Conservation (phyloP, 2,888 invertebrate species). For the Lobophora halterata region DNA sequence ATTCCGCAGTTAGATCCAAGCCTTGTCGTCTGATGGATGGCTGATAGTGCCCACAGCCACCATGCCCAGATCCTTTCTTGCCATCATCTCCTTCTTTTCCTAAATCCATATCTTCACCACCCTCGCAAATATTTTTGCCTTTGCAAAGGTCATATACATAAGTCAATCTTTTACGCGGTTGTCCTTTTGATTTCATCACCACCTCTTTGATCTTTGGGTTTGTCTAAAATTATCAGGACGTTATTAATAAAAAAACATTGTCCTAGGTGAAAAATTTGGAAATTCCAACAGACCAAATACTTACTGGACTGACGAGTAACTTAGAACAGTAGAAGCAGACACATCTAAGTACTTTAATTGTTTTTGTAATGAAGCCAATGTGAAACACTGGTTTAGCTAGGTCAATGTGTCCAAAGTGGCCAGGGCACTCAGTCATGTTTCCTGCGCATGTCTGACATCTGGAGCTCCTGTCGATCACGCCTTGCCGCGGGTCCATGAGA, state of each 20-base stretch:
- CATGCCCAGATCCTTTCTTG: slow-evolving; percentile 85
- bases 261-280: too few relatives aligned
- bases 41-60: slow-evolving; percentile 99
- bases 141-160: slow-evolving; percentile 99
- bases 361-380: slow-evolving; percentile 98
- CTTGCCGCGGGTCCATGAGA: slow-evolving; percentile 99
- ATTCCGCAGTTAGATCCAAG: slow-evolving; percentile 96
- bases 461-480: slow-evolving; percentile 96
- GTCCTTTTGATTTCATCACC: slow-evolving; percentile 97
- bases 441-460: slow-evolving; percentile 98
- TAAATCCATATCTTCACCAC: slow-evolving; percentile 98
- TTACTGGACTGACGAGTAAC: slow-evolving; percentile 95
- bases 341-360: slow-evolving; percentile 98
- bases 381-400: slow-evolving; percentile 99
- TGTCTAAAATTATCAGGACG: slow-evolving; percentile 79
- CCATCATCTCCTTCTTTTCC: slow-evolving; percentile 87
- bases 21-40: slow-evolving; percentile 95
- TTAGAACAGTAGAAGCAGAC: slow-evolving; percentile 99
- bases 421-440: slow-evolving; percentile 99
- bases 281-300: slow-evolving; percentile 63
- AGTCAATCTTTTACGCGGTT: slow-evolving; percentile 95
- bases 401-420: slow-evolving; percentile 99
- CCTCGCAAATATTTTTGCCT: slow-evolving; percentile 98
- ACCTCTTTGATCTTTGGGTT: slow-evolving; percentile 97
- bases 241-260: too few relatives aligned